Base-by-base conservation (phyloP, 2,113 vertebrate genomes). In the Callochromis pleurospilus region DNA sequence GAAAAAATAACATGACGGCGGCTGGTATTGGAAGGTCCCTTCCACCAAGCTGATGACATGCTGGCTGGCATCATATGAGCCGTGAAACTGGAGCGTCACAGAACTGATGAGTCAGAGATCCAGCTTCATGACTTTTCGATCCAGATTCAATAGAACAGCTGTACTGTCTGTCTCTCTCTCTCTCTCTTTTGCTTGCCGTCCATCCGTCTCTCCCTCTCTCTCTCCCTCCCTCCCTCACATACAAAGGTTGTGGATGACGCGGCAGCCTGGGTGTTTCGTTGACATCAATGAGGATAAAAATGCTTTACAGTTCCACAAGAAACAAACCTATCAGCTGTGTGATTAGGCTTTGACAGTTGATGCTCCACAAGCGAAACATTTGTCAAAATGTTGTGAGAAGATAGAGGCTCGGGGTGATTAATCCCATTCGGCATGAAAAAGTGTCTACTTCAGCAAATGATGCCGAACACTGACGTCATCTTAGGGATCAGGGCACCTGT, bases 81-180 rank as follows among this genome's bases (percentile, higher is more conserved):
- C 36, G 24, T 90, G 91, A 91, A 94, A 89, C 91, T 24, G 8
- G 84, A 92, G 91, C 91, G 88, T 91, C 92, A 90, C 90, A 95
- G 95, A 95, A 96, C 88, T 95, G 95, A 95, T 96, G 96, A 96
- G 92, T 96, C 95, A 96, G 95, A 95, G 89, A 89, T 92, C 89
- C 92, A 83, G 92, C 93, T 94, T 94, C 94, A 93, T 90, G 92
- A 94, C 92, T 93, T 94, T 95, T 96, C 94, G 68, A 93, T 91
- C 87, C 84, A 58, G 91, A 94, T 95, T 93, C 95, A 95, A 95
- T 92, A 88, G 90, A 95, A 92, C 94, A 94, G 94, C 94, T 95
- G 95, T 93, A 92, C 85, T 38, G 88, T 93, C 90, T 90, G 80
- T 84, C 88, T 86, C 9, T 65, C 51, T 17, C 55, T 92, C 55